Base-by-base conservation (phyloP, 1,140 invertebrate genomes). In the Cheumatopsyche charites region DNA sequence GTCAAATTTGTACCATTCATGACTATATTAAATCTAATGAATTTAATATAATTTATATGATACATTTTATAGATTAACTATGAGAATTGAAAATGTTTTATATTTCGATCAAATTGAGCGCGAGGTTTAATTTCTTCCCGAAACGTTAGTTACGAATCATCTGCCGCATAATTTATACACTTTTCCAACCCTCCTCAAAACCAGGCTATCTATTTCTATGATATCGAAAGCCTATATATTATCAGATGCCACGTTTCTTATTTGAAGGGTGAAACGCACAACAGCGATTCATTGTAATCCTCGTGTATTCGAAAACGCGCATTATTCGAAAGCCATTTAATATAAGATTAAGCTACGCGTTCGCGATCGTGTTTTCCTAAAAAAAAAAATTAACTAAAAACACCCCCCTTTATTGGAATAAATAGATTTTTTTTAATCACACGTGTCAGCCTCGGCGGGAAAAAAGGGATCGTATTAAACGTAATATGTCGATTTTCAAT, bases 401-500 rank as follows among this genome's bases (percentile, higher is more conserved):
- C 9, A 21, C 55, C 23, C 55, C 21, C 55, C 19, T 11, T n/a
- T n/a, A n/a, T n/a, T n/a, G n/a, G n/a, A n/a, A n/a, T n/a, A n/a
- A 21, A 7, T 58, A 66, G 23, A 15, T 13, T 19, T 43, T 63
- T 63, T 63, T 41, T 63, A 66, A 47, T 47, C 43, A 47, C 63
- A 47, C 63, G 63, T 66, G 63, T 66, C 63, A 66, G 13, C 17
- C 49, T 52, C 13, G 49, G 49, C 17, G 55, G 21, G 25, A 23
- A 21, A 19, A 65, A 65, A 66, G 29, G 70, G 36, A 52, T 72
- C 45, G 58, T 29, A 49, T 61, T 66, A 67, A 72, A 70, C 29
- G 65, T 41, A 70, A 62, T 26, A 67, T 36, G 63, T 72, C 74
- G 67, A 75, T 66, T 42, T 62, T 72, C 74, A 75, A 72, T 75